Conservation (phyloP, 1,140 invertebrate species). For the Atta colombica region DNA sequence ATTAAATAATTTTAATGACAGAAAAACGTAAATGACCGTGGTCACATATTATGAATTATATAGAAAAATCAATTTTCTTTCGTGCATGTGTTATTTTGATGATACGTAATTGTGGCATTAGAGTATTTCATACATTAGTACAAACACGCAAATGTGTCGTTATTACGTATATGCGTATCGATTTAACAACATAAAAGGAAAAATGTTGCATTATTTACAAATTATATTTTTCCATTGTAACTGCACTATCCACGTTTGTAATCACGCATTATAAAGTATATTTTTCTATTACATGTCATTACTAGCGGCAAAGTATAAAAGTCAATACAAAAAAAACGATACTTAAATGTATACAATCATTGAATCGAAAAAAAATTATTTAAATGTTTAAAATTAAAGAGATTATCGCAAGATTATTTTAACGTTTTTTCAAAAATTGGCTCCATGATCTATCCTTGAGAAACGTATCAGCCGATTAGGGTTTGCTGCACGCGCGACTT, state of each 20-base stretch:
- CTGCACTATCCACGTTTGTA: neutral
- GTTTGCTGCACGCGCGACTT: slow-evolving; percentile 7
- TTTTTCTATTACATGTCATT: slow-evolving; percentile 1
- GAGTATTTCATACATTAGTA: slow-evolving; percentile 11
- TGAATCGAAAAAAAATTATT: neutral
- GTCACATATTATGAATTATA: neutral
- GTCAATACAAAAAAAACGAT: neutral
- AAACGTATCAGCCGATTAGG: slow-evolving; percentile 46
- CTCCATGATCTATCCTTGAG: neutral
- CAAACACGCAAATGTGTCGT: slow-evolving; percentile 20
- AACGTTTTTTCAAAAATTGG: slow-evolving; percentile 3
- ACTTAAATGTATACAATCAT: neutral
- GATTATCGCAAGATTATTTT: slow-evolving; percentile 7
- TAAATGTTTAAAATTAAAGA: neutral
- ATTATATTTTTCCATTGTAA: neutral
- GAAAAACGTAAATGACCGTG: neutral
- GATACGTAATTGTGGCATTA: slow-evolving; percentile 15
- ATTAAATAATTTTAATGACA: neutral
- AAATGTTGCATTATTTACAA: slow-evolving; percentile 22
- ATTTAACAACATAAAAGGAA: neutral
- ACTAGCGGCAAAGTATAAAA: neutral
- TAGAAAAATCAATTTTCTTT: neutral
- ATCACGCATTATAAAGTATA: neutral
- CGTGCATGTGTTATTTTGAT: neutral
- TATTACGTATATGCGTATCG: slow-evolving; percentile 22